Percentiles rank a stretch among this genome's conserved stretches.
These are phyloP conservation scores for Leptinotarsa texana DNA, from an alignment of 1,140 invertebrate genomes.

Conservation along the genomic window DNA sequence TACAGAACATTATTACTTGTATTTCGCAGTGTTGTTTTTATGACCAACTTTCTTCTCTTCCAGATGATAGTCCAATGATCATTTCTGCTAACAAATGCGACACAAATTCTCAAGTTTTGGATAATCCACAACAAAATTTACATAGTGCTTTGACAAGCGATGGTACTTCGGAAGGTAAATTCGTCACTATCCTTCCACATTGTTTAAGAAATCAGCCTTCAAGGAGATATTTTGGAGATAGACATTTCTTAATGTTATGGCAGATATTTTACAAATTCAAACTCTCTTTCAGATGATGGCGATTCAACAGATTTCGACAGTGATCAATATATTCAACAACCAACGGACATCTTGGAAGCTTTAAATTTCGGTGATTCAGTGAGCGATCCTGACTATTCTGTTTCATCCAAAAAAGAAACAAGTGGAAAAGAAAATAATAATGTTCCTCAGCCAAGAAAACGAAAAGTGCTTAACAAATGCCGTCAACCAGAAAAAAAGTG, in stretches of 20 bases:
- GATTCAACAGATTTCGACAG: too few relatives aligned
- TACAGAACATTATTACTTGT: neutral
- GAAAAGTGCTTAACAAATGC: neutral
- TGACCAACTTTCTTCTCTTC: neutral
- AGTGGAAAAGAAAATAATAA: neutral
- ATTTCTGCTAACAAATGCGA: neutral
- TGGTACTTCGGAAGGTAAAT: neutral
- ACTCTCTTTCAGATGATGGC: too few relatives aligned
- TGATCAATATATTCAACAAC: too few relatives aligned
- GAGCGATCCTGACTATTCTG: neutral
- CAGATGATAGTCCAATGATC: neutral
- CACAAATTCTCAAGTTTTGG: constrained; percentile 1
- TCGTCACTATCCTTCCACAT: neutral
- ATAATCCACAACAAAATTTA: neutral
- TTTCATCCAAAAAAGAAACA: neutral
- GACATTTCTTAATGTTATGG: neutral
- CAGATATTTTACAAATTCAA: too few relatives aligned
- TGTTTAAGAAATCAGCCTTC: neutral
- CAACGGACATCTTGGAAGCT: neutral
- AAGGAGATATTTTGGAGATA: too few relatives aligned
- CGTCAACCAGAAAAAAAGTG: constrained; percentile 1
- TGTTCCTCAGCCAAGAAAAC: neutral
- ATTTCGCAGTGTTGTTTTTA: neutral
- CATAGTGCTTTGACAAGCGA: neutral
- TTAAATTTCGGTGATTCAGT: neutral